Conservation (phyloP, 92 coral and sea anemone genomes). For the Bergia sp. region DNA sequence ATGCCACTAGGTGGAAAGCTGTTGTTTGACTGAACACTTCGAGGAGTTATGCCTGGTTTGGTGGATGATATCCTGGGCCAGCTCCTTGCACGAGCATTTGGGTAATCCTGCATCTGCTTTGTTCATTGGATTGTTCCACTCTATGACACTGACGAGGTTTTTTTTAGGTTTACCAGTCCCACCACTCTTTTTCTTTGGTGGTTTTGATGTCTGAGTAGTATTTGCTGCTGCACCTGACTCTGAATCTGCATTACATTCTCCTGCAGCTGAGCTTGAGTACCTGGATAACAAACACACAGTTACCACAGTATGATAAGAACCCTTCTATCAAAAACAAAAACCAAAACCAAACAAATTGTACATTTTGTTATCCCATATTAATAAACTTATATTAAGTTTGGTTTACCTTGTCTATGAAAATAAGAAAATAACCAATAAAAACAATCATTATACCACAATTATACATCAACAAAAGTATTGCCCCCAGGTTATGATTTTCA, state of each 20-base stretch:
- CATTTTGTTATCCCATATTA: neutral
- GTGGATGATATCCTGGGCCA: conserved; percentile 48
- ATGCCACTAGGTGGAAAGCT: conserved; percentile 40
- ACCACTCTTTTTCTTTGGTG: conserved; percentile 58
- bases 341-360: conserved; percentile 16
- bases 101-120: conserved; percentile 41
- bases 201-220: conserved; percentile 55
- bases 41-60: conserved; percentile 44
- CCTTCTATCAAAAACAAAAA: no score
- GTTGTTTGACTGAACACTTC: conserved; percentile 39
- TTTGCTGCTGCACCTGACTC: conserved; percentile 44
- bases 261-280: conserved; percentile 51
- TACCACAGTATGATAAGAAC: conserved; percentile 29
- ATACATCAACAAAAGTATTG: no score
- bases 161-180: conserved; percentile 39
- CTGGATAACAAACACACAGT: conserved; percentile 53
- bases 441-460: no score
- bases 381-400: neutral
- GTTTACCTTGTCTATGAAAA: neutral
- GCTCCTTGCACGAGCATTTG: conserved; percentile 54
- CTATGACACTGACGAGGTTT: conserved; percentile 45
- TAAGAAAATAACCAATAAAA: no score
- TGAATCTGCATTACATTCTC: neutral
- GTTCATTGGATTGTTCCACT: conserved; percentile 62
- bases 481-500: no score